Evolutionary conservation across 1,140 invertebrate species (phyloP).

Genomic region (Teleogryllus occipitalis): DNA sequence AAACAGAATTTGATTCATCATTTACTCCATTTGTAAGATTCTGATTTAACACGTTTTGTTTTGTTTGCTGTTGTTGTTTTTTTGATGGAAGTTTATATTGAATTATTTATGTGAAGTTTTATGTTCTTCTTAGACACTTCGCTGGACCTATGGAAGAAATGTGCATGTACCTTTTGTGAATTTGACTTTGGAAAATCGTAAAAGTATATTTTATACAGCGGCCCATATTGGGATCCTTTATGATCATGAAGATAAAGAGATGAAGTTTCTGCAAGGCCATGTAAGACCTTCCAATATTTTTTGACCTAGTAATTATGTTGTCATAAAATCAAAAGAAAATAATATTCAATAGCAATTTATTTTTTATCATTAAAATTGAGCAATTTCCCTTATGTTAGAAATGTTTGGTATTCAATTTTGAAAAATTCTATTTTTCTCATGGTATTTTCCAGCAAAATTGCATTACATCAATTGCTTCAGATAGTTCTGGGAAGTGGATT

Average conservation of each 20-base stretch:
- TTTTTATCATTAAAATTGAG: no score
- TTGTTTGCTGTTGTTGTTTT: no score
- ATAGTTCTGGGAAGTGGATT: slow-evolving; percentile 41
- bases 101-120: no score
- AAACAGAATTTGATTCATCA: neutral
- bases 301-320: neutral
- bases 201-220: slow-evolving; percentile 43
- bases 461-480: slow-evolving; percentile 36
- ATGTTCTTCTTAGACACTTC: slow-evolving; percentile 31
- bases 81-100: no score
- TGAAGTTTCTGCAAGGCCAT: slow-evolving; percentile 47
- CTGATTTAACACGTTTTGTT: no score
- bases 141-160: slow-evolving; percentile 49
- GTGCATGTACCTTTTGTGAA: slow-evolving; percentile 41
- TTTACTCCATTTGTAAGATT: neutral
- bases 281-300: slow-evolving; percentile 32
- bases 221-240: slow-evolving; percentile 44
- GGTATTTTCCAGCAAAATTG: slow-evolving; percentile 36
- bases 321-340: no score
- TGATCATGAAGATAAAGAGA: slow-evolving; percentile 41
- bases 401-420: neutral
- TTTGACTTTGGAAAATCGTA: slow-evolving; percentile 37
- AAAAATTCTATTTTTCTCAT: neutral
- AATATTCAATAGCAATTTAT: no score
- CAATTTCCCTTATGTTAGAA: no score